Evolutionary conservation across 2,797 vertebrate genomes (phyloP), one percentile per base, ranked within the genome.

Genomic region (Enteromius afrohamiltoni): DNA sequence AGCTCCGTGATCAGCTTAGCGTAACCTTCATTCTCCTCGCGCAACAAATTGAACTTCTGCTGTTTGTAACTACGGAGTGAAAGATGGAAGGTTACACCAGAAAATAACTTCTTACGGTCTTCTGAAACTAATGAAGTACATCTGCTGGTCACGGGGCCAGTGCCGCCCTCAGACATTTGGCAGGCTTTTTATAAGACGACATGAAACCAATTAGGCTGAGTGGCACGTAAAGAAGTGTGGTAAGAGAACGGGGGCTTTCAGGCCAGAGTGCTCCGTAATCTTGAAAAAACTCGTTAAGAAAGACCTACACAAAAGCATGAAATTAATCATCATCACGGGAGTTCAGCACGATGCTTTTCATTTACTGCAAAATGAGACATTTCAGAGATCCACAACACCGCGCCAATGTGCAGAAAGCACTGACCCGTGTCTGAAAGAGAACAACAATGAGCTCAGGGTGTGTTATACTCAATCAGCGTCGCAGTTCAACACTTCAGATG

Each of bases 21-120:
- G 85, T 99, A 99, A 85, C 98, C 98, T 93, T 99, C 98, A 34
- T 99, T 99, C 91, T 99, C 98, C 90, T 99, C 98, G 91, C 98
- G 93, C 90, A 99, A 93, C 90, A 99, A 95, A 92, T 99, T 99
- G 91, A 99, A 99, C 93, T 99, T 99, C 93, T 99, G 98, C 87
- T 99, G 98, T 87, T 99, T 99, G 91, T 99, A 99, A 95, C 98
- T 99, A 92, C 55, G 91, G 93, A 88, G 47, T 4, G 31, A 37
- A 76, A 45, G 19, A 42, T 6, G 4, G 17, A 31, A 21, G 21
- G 11, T 69, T 67, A 76, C 34, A 19, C 6, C 0, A 19, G 16
- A 42, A 31, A 45, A 70, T 47, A 71, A 31, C 21, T 19, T 29
- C 4, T 23, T 49, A 26, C 40, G 64, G 51, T 58, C 58, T 3